These are phyloP conservation scores for Dryobates pubescens DNA, from an alignment of 2,797 vertebrate genomes.

Conservation along the genomic window DNA sequence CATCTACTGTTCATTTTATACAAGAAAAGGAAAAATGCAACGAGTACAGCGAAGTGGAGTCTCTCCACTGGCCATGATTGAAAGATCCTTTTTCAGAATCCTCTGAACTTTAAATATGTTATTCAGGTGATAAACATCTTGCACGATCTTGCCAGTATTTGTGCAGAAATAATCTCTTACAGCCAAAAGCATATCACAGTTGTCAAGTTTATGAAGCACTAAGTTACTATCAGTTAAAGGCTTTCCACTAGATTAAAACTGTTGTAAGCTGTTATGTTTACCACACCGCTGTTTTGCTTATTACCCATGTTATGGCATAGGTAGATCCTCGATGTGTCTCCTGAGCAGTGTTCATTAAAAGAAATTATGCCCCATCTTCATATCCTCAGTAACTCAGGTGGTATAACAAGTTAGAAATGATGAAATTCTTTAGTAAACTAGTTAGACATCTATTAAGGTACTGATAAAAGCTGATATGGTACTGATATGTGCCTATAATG, in stretches of 20 bases:
- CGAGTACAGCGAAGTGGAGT: background rate
- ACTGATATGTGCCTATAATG: no score
- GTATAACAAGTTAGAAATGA: background rate
- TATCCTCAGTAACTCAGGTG: background rate
- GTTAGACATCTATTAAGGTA: background rate
- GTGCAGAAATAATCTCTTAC: background rate
- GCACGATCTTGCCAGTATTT: background rate
- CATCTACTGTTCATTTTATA: background rate
- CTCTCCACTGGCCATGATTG: background rate
- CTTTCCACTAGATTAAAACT: background rate
- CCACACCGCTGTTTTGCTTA: background rate
- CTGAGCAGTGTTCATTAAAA: background rate
- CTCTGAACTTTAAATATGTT: background rate
- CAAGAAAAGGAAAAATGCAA: background rate
- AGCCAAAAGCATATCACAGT: background rate
- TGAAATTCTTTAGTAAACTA: background rate
- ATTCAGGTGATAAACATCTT: background rate
- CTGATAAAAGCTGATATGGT: background rate
- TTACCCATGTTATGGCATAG: background rate
- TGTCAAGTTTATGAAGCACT: background rate
- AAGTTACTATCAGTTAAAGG: background rate
- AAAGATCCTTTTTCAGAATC: background rate
- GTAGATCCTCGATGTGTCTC: background rate
- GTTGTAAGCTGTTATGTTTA: background rate
- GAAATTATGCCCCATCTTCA: background rate